These are phyloP conservation scores for Aphelinus certus DNA, from an alignment of 1,140 invertebrate species.

Conservation along the genomic window DNA sequence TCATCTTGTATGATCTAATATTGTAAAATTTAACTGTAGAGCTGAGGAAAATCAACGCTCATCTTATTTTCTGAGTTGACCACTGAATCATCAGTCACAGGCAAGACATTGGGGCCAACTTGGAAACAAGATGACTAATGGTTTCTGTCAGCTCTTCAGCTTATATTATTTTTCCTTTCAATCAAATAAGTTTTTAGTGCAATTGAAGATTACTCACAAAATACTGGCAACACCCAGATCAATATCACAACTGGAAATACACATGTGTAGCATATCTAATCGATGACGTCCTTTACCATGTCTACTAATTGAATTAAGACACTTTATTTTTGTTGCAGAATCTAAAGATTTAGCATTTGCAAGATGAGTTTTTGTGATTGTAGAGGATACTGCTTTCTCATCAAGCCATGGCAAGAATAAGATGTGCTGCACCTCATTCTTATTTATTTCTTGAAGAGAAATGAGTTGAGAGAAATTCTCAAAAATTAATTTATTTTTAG, in stretches of 20 bases:
- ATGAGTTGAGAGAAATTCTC: conserved; percentile 52
- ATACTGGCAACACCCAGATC: conserved; percentile 50
- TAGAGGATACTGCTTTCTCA: conserved; percentile 35
- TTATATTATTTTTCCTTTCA: neutral
- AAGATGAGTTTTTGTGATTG: conserved; percentile 44
- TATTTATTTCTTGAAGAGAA: conserved; percentile 48
- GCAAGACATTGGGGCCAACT: too few species aligned
- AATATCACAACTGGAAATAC: conserved; percentile 41
- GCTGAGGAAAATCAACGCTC: too few species aligned
- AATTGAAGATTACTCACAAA: conserved; percentile 48
- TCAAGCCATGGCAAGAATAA: conserved; percentile 48
- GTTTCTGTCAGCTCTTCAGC: too few species aligned
- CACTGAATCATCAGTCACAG: too few species aligned
- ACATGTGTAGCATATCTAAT: conserved; percentile 49
- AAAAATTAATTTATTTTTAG: conserved; percentile 43
- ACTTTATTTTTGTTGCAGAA: conserved; percentile 49
- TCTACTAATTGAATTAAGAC: conserved; percentile 49
- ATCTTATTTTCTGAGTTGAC: too few species aligned
- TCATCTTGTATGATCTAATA: neutral
- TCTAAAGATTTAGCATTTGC: conserved; percentile 47
- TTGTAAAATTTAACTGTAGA: too few species aligned
- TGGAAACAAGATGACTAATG: too few species aligned
- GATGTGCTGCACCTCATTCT: conserved; percentile 50
- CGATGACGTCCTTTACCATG: conserved; percentile 45
- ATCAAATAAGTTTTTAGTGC: neutral